These are phyloP conservation scores for Diachasmimorpha longicaudata DNA, from an alignment of 1,140 invertebrate species.

Conservation along the genomic window DNA sequence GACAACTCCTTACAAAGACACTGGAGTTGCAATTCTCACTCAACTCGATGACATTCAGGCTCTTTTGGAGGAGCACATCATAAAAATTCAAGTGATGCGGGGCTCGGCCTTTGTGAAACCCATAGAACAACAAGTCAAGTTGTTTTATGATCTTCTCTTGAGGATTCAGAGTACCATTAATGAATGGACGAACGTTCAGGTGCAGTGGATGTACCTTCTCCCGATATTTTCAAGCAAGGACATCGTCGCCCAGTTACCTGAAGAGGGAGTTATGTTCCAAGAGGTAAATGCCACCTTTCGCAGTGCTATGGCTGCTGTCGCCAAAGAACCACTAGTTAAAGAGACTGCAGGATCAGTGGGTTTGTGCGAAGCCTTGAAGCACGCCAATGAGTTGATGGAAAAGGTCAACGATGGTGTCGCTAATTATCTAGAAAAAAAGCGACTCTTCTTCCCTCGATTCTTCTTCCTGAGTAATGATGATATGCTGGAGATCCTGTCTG, in stretches of 20 bases:
- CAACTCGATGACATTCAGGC: slow-evolving; percentile 86
- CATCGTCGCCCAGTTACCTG: slow-evolving; percentile 91
- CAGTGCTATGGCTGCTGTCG: slow-evolving; percentile 77
- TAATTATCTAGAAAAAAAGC: slow-evolving; percentile 90
- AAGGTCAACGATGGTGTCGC: slow-evolving; percentile 86
- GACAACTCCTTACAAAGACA: slow-evolving; percentile 78
- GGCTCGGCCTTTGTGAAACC: slow-evolving; percentile 92
- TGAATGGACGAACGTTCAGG: slow-evolving; percentile 87
- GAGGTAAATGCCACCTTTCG: slow-evolving; percentile 80
- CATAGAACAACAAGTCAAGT: slow-evolving; percentile 78
- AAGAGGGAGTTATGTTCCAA: slow-evolving; percentile 81
- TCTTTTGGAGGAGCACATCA: slow-evolving; percentile 86
- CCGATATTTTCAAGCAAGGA: slow-evolving; percentile 94
- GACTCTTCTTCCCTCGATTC: slow-evolving; percentile 89
- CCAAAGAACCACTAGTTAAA: slow-evolving; percentile 76
- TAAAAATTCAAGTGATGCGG: slow-evolving; percentile 87
- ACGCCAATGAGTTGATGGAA: slow-evolving; percentile 78
- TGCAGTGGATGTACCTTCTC: slow-evolving; percentile 90
- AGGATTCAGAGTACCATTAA: slow-evolving; percentile 82
- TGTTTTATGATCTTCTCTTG: slow-evolving; percentile 83
- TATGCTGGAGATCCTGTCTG: slow-evolving; percentile 92
- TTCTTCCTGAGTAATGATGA: slow-evolving; percentile 97
- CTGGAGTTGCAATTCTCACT: slow-evolving; percentile 78
- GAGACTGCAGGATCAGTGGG: slow-evolving; percentile 74
- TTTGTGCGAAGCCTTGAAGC: slow-evolving; percentile 76